Conservation (phyloP, 2,888 invertebrate species). For the Thera obeliscata region DNA sequence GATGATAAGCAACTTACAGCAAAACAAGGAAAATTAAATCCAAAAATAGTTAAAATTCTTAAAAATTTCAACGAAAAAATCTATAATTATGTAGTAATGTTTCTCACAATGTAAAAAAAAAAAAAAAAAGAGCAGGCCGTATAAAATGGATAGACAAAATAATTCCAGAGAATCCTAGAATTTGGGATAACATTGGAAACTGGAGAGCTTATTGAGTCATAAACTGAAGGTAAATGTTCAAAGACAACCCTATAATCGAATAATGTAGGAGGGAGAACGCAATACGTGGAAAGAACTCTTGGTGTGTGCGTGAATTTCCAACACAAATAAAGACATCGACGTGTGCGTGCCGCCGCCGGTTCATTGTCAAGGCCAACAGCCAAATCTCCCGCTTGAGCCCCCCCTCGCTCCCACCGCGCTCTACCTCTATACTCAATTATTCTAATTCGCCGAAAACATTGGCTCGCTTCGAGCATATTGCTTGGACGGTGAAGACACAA, state of each 20-base stretch:
- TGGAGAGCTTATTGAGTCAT: too few species aligned
- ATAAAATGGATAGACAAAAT: too few species aligned
- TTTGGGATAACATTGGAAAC: too few species aligned
- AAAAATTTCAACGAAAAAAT: too few species aligned
- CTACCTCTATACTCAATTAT: constrained; percentile 67
- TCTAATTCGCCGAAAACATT: constrained; percentile 67
- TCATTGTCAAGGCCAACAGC: constrained; percentile 84
- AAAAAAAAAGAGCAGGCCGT: too few species aligned
- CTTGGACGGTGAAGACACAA: constrained; percentile 52
- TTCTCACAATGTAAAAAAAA: too few species aligned
- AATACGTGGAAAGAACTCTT: constrained; percentile 73
- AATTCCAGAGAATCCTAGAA: too few species aligned
- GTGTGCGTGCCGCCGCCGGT: constrained; percentile 81
- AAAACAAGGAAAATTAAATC: too few species aligned
- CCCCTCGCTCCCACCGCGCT: constrained; percentile 62
- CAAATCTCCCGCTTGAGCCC: constrained; percentile 79
- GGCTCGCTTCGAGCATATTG: constrained; percentile 58
- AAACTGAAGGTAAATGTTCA: constrained; percentile 20
- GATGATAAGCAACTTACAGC: too few species aligned
- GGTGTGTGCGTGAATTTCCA: constrained; percentile 66
- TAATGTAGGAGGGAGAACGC: constrained; percentile 73
- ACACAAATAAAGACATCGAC: constrained; percentile 55
- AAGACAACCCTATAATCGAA: constrained; percentile 67
- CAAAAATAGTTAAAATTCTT: too few species aligned
- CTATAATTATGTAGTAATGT: too few species aligned